phyloP scores from a whole-genome alignment of 2,797 vertebrate species.

The Eleutherodactylus coqui region DNA sequence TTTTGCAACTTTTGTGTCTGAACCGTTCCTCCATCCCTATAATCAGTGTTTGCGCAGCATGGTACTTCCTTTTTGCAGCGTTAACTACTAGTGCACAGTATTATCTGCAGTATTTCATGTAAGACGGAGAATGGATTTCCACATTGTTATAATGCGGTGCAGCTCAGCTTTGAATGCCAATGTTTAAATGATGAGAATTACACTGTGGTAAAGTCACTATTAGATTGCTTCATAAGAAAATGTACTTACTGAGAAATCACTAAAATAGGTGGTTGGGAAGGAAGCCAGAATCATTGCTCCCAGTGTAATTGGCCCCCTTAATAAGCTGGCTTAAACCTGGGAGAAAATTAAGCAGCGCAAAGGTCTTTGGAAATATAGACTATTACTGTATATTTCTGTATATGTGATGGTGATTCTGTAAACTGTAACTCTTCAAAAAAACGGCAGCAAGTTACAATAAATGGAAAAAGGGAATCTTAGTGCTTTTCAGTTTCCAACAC shows the following conservation, averaged over 20 bases:
- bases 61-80: background rate
- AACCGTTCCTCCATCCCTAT: background rate
- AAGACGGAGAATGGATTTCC: constrained; percentile 30
- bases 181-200: constrained; percentile 54
- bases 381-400: background rate
- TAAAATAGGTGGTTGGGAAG: constrained; percentile 56
- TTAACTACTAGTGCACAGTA: background rate
- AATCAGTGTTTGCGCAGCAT: background rate
- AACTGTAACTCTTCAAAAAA: background rate
- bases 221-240: constrained; percentile 56
- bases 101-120: constrained; percentile 41
- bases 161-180: constrained; percentile 34
- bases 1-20: background rate
- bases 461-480: background rate
- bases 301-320: background rate
- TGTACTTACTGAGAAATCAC: constrained; percentile 54
- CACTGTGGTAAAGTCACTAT: constrained; percentile 40
- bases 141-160: constrained; percentile 42
- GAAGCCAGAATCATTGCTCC: constrained; percentile 47
- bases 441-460: constrained; percentile 29
- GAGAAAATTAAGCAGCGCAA: constrained; percentile 6
- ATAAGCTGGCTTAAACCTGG: constrained; percentile 18
- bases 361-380: background rate
- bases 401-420: constrained; percentile 7
- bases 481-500: background rate